Evolutionary conservation across 2,797 vertebrate species (phyloP).

Genomic region (Brotula barbata): DNA sequence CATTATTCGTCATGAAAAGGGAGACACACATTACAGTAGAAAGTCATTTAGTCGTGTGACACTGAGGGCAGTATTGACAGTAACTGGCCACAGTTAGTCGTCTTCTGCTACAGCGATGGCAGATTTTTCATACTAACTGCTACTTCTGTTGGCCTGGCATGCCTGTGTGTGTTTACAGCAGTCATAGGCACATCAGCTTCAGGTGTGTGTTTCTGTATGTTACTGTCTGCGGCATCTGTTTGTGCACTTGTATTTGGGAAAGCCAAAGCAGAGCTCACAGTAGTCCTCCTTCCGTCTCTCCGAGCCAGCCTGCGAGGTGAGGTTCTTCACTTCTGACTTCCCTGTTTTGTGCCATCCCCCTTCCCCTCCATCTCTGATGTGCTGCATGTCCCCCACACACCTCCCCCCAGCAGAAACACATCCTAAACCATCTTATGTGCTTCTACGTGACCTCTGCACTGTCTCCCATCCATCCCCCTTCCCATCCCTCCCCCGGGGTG

Average conservation of each 20-base stretch:
- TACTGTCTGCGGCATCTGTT: slow-evolving; percentile 11
- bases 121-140: slow-evolving; percentile 31
- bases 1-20: slow-evolving; percentile 38
- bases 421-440: not conserved
- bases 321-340: slow-evolving; percentile 1
- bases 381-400: not conserved
- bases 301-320: slow-evolving; percentile 1
- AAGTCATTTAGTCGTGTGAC: slow-evolving; percentile 19
- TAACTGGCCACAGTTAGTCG: slow-evolving; percentile 27
- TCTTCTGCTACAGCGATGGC: slow-evolving; percentile 55
- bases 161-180: slow-evolving; percentile 54
- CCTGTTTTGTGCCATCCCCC: not conserved
- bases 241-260: not conserved
- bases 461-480: too few relatives aligned
- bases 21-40: slow-evolving; percentile 2
- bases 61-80: slow-evolving; percentile 37
- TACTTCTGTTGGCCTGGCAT: slow-evolving; percentile 47
- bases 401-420: not conserved
- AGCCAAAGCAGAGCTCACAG: slow-evolving; percentile 16
- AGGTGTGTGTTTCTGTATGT: slow-evolving; percentile 4
- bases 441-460: slow-evolving; percentile 6
- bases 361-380: not conserved
- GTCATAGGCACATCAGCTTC: slow-evolving; percentile 64
- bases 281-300: not conserved
- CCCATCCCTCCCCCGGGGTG: not conserved